Evolutionary conservation across 1,140 invertebrate genomes (phyloP).

Genomic region (Achroia grisella): DNA sequence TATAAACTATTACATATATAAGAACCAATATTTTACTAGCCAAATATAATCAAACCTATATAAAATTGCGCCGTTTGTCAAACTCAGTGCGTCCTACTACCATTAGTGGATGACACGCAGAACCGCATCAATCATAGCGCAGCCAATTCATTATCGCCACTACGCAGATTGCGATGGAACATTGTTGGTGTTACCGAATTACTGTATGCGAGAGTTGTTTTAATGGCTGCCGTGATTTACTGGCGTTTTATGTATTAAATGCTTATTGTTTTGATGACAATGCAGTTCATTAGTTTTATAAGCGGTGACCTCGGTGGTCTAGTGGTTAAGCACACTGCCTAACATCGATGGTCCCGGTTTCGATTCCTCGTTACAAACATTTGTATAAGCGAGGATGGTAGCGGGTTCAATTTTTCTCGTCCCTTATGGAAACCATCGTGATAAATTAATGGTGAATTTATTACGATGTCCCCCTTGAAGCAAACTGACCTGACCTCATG

Average conservation of each 20-base stretch:
- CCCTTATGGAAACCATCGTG: too few relatives aligned
- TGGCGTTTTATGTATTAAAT: conserved; percentile 7
- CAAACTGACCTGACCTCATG: too few relatives aligned
- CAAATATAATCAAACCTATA: too few relatives aligned
- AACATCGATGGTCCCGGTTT: too few relatives aligned
- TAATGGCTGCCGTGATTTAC: background rate
- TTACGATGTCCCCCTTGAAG: too few relatives aligned
- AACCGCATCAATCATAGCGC: conserved; percentile 51
- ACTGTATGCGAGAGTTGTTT: background rate
- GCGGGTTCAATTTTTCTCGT: too few relatives aligned
- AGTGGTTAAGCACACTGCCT: too few relatives aligned
- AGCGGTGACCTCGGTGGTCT: too few relatives aligned
- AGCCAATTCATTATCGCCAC: conserved; percentile 64
- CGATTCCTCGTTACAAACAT: too few relatives aligned
- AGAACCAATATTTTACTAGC: background rate
- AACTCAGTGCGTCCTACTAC: conserved; percentile 30
- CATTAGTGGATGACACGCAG: conserved; percentile 55
- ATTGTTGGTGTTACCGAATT: background rate
- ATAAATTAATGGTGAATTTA: too few relatives aligned
- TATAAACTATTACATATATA: too few relatives aligned
- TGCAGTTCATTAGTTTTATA: background rate
- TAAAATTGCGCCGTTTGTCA: conserved; percentile 13
- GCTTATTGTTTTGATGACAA: conserved; percentile 7
- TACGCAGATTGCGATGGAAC: conserved; percentile 39
- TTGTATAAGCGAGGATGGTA: too few relatives aligned